These are phyloP conservation scores for Capricornis sumatraensis DNA, from an alignment of 2,113 vertebrate genomes.

Conservation along the genomic window DNA sequence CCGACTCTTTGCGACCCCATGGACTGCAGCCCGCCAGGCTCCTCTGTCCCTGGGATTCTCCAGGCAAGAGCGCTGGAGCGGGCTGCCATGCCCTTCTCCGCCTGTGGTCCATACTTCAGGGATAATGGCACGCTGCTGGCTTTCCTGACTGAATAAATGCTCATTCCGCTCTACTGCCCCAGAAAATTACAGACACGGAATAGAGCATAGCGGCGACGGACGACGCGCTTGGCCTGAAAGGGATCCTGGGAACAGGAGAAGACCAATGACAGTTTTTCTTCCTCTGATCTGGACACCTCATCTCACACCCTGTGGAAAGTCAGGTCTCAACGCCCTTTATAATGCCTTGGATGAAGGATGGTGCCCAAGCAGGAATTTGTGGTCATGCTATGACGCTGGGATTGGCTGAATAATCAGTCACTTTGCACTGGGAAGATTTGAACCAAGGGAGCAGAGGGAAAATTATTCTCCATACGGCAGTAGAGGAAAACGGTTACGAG, in stretches of 20 bases:
- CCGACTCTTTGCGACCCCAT: background rate
- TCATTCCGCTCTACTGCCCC: background rate
- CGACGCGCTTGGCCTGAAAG: background rate
- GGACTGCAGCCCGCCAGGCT: background rate
- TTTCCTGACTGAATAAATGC: background rate
- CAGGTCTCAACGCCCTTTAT: background rate
- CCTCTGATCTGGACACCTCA: background rate
- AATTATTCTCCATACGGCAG: background rate
- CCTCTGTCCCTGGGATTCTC: background rate
- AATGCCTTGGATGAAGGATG: background rate
- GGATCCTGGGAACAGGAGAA: background rate
- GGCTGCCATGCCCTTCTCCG: background rate
- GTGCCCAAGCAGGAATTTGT: background rate
- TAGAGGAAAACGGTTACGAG: background rate
- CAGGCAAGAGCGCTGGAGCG: background rate
- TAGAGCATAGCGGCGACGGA: fast-evolving
- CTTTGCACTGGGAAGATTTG: background rate
- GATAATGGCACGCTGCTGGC: background rate
- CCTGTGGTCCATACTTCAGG: background rate
- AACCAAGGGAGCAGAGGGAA: background rate
- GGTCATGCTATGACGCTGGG: background rate
- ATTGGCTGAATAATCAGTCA: background rate
- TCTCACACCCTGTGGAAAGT: background rate
- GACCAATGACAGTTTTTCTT: background rate
- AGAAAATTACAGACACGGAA: background rate